These are phyloP conservation scores for Amphilophus citrinellus DNA, from an alignment of 2,113 vertebrate genomes.

Conservation along the genomic window DNA sequence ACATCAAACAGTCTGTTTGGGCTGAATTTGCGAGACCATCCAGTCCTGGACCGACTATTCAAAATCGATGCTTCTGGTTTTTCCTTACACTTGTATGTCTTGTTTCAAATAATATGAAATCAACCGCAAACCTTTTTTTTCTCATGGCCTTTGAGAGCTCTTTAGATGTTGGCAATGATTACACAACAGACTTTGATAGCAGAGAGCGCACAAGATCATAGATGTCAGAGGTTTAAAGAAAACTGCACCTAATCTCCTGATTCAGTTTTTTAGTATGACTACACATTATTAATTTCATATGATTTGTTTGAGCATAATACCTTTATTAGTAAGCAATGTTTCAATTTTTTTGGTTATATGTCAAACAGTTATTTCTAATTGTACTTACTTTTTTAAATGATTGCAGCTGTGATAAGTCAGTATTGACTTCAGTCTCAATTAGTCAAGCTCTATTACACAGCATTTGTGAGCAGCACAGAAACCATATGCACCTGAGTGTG, in stretches of 20 bases:
- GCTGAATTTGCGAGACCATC: background rate
- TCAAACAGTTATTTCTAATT: background rate
- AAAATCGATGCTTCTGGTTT: background rate
- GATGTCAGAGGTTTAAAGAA: background rate
- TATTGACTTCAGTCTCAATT: constrained; percentile 8
- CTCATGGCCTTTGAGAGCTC: background rate
- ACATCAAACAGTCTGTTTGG: background rate
- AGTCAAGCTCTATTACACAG: constrained; percentile 27
- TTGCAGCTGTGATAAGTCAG: constrained; percentile 2
- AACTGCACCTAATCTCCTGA: background rate
- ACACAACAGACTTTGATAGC: background rate
- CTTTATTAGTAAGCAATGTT: background rate
- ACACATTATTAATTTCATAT: background rate
- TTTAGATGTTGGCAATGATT: background rate
- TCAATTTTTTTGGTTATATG: background rate
- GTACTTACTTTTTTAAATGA: background rate
- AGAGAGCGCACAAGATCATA: background rate
- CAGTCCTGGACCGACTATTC: background rate
- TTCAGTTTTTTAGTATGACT: background rate
- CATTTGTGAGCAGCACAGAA: constrained; percentile 21
- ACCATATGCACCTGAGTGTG: background rate
- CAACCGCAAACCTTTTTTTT: background rate
- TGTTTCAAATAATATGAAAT: too few relatives aligned
- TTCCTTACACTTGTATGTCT: background rate
- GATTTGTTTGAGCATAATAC: background rate